A percentile compares a stretch with the other conserved stretches of the same genome.
Evolutionary conservation across 2,888 invertebrate species (phyloP).

Genomic region (Euphydryas editha): DNA sequence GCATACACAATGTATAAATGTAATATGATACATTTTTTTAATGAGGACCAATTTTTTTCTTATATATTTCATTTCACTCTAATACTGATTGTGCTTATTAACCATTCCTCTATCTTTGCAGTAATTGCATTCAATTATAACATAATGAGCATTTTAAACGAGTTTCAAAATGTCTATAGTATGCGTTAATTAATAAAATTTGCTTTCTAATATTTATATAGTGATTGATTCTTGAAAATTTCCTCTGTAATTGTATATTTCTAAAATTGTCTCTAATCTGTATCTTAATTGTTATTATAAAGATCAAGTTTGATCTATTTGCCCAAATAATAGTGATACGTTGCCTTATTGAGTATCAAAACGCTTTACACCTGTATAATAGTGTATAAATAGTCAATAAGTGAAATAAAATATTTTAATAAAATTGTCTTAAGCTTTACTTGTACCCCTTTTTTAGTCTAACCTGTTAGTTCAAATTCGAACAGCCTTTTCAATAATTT

Average conservation of each 20-base stretch:
- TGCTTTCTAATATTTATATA: no score
- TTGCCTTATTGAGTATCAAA: conserved; percentile 30
- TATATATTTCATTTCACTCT: not conserved
- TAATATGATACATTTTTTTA: not conserved
- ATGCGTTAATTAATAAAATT: no score
- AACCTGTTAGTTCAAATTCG: not conserved
- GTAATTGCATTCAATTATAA: no score
- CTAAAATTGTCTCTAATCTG: not conserved
- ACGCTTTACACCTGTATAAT: conserved; percentile 43
- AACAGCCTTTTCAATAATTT: no score
- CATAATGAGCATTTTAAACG: no score
- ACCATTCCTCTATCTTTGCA: not conserved
- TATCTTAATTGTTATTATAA: not conserved
- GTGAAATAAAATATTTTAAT: conserved; percentile 40
- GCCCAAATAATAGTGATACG: conserved; percentile 33
- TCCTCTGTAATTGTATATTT: not conserved
- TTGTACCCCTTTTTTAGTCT: not conserved
- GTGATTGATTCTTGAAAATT: not conserved
- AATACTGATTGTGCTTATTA: not conserved
- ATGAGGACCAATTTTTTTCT: conserved; percentile 5
- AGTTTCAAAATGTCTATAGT: no score
- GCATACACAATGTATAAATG: not conserved
- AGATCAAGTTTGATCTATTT: conserved; percentile 11
- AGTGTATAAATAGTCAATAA: conserved; percentile 38
- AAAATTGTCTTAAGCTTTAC: conserved; percentile 2